These are phyloP conservation scores for Agrotis segetum DNA, from an alignment of 2,888 invertebrate genomes.

Conservation along the genomic window DNA sequence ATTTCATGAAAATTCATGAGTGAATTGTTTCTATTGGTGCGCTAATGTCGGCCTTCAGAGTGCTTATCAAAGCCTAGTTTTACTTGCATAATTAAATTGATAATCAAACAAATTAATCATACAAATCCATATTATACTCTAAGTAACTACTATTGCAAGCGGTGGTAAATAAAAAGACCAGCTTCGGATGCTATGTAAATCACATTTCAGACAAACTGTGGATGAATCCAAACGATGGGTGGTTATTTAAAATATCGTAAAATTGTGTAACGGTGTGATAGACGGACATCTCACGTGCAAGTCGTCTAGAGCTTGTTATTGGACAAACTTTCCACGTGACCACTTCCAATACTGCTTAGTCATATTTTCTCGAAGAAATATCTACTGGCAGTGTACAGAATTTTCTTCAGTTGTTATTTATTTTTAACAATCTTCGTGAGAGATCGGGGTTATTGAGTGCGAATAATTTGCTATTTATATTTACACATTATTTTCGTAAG, in stretches of 20 bases:
- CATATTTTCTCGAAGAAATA: conserved; percentile 49
- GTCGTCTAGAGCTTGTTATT: conserved; percentile 72
- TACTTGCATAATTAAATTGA: too few relatives aligned
- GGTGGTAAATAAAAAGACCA: background rate
- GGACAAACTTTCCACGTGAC: conserved; percentile 72
- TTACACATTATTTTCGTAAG: background rate
- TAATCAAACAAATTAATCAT: too few relatives aligned
- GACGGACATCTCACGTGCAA: conserved; percentile 58
- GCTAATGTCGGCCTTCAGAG: background rate
- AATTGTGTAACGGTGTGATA: conserved; percentile 59
- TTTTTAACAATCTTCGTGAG: conserved; percentile 9
- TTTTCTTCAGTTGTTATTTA: conserved; percentile 34
- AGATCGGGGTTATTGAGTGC: background rate
- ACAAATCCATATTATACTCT: background rate
- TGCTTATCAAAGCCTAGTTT: background rate
- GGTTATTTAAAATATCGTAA: conserved; percentile 17
- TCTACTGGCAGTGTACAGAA: conserved; percentile 30
- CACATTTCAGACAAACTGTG: background rate
- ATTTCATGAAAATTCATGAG: background rate
- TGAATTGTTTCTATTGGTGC: background rate
- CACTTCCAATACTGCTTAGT: conserved; percentile 68
- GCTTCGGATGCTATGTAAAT: background rate
- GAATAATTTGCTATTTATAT: background rate
- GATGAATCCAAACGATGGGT: background rate
- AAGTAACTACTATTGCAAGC: background rate